phyloP scores from a whole-genome alignment of 2,888 invertebrate species.

The Mythimna vitellina region DNA sequence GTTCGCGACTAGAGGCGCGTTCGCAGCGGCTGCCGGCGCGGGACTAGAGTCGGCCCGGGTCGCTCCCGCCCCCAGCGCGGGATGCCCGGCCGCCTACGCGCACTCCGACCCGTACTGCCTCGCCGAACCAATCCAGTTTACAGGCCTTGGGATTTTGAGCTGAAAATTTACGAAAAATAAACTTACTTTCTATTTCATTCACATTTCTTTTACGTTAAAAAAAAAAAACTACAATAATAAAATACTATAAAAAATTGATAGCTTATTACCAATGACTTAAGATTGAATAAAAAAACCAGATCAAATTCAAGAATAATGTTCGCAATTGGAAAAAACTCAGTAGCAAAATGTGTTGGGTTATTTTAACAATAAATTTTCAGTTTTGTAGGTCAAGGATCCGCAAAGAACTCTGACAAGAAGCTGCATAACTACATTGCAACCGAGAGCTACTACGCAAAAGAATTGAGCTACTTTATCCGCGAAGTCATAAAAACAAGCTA shows the following conservation, averaged over 20 bases:
- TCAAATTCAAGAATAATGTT: background rate
- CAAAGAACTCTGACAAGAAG: background rate
- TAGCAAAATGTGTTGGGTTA: background rate
- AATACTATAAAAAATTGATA: no score
- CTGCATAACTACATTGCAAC: background rate
- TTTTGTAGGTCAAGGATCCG: slow-evolving; percentile 33
- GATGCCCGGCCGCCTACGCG: slow-evolving; percentile 60
- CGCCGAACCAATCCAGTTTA: slow-evolving; percentile 23
- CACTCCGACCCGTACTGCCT: slow-evolving; percentile 55
- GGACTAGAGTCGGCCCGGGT: slow-evolving; percentile 75
- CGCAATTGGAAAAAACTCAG: background rate
- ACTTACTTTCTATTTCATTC: background rate
- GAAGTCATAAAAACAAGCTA: background rate
- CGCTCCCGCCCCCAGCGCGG: slow-evolving; percentile 62
- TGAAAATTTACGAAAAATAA: background rate
- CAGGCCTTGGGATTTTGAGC: slow-evolving; percentile 5
- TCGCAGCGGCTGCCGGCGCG: slow-evolving; percentile 76
- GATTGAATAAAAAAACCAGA: background rate
- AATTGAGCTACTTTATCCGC: background rate
- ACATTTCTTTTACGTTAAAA: background rate
- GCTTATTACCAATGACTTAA: background rate
- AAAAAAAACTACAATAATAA: no score
- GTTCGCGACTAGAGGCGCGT: slow-evolving; percentile 66
- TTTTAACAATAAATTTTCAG: background rate
- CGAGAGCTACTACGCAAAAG: background rate